Base-by-base conservation (phyloP, 2,113 vertebrate genomes). In the Equus przewalskii region DNA sequence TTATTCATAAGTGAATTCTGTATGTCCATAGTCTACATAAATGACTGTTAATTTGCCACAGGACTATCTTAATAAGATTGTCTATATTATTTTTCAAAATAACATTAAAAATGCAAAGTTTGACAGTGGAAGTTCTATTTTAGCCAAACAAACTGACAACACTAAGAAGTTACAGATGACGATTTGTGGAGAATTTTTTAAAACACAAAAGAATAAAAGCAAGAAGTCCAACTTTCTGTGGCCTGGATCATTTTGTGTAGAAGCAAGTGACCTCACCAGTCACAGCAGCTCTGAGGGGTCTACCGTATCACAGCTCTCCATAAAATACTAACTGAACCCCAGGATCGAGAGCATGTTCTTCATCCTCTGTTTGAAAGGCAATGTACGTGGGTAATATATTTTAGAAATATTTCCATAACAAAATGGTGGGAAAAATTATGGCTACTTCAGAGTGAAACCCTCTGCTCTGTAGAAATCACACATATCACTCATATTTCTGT, bases 61-160 rank as follows among this genome's bases (percentile, higher is more conserved):
- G 15, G 82, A 62, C 67, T 92, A 70, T 28, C 56, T 92, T 73
- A 94, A 33, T 83, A 85, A 89, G 33, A 13, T 36, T 65, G 30
- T 33, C 46, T 76, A 19, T 51, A 33, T 96, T 54, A 28, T n/a
- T 67, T 95, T 92, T 91, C n/a, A 72, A 93, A 96, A 89, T 26
- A 12, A 56, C 49, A 93, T 91, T 86, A 93, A 62, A 96, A 79
- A 85, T 85, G 49, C 1, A 36, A 65, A 95, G 18, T 92, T 93
- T 82, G 41, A 65, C 62, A 84, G 65, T 91, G 7, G 56, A 88
- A 93, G 33, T 93, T 93, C 9, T 95, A 41, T 80, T 93, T 88
- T 46, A 84, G 54, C 54, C 46, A 94, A 92, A 75, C 41, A 96
- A 90, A 78, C 16, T 76, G 33, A 58, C 33, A 58, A 41, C 11